Conservation (phyloP, 2,888 invertebrate species). For the Epistrophella euchroma region DNA sequence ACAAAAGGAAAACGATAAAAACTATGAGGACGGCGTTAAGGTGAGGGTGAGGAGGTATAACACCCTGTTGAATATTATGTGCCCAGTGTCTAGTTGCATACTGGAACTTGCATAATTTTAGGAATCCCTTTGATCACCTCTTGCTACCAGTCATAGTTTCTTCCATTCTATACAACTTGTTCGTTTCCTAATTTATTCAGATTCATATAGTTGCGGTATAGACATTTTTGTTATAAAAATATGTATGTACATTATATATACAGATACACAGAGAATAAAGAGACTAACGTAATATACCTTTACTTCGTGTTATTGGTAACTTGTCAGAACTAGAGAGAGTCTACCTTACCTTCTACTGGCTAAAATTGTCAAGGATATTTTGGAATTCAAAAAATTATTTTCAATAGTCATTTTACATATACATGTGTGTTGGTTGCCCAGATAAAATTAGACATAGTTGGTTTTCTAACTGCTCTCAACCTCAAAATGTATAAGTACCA, state of each 20-base stretch:
- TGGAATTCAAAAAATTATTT: conserved; percentile 40
- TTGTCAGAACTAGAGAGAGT: neutral
- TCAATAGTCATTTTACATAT: conserved; percentile 19
- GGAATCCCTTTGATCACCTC: conserved; percentile 12
- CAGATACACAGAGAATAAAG: neutral
- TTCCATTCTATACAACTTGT: neutral
- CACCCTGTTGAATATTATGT: conserved; percentile 27
- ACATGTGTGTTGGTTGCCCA: neutral
- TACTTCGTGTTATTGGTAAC: neutral
- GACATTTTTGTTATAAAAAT: neutral
- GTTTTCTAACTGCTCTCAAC: conserved; percentile 1
- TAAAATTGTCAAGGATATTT: conserved; percentile 53
- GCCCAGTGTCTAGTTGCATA: neutral
- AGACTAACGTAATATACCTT: neutral
- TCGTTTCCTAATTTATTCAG: conserved; percentile 10
- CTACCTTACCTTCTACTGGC: neutral
- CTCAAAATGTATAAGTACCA: neutral
- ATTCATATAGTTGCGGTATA: neutral
- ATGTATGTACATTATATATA: neutral
- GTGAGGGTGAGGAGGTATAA: neutral
- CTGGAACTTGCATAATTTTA: conserved; percentile 10
- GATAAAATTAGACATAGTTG: neutral
- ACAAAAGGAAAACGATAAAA: neutral
- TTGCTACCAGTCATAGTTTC: neutral
- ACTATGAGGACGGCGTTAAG: conserved; percentile 7